phyloP scores from a whole-genome alignment of 2,797 vertebrate genomes.

The Halcyon leucocephala region DNA sequence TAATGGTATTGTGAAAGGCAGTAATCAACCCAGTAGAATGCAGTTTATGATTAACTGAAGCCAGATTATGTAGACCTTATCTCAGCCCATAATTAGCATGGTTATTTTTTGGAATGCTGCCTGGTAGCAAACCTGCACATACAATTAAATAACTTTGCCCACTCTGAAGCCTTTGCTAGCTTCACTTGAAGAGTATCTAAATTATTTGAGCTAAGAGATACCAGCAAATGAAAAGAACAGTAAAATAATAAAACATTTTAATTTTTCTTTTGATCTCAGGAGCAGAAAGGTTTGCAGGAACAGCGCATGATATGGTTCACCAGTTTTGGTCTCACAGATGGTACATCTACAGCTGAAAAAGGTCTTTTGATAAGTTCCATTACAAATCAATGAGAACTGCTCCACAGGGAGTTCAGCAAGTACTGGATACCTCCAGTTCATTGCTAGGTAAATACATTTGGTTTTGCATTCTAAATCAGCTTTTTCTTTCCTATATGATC shows the following conservation, averaged over 20 bases:
- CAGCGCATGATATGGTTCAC: accelerated
- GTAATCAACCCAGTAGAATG: background rate
- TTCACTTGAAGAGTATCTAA: conserved; percentile 13
- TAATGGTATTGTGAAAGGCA: background rate
- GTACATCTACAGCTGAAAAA: background rate
- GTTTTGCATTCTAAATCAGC: background rate
- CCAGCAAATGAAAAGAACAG: background rate
- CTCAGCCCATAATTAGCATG: conserved; percentile 22
- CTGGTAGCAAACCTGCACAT: background rate
- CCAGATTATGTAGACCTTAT: conserved; percentile 33
- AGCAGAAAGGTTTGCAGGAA: conserved; percentile 26
- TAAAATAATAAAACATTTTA: background rate
- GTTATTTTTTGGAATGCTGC: background rate
- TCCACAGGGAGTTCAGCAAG: background rate
- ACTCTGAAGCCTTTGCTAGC: background rate
- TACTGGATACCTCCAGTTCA: background rate
- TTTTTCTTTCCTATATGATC: background rate
- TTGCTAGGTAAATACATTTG: background rate
- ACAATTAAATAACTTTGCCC: conserved; percentile 8
- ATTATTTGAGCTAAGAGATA: conserved; percentile 16
- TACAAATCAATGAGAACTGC: conserved; percentile 9
- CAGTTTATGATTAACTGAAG: conserved; percentile 55
- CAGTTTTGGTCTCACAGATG: background rate
- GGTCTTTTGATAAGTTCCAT: background rate
- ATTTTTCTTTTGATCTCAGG: conserved; percentile 38